Percentiles rank a stretch among this genome's conserved stretches.
phyloP scores from a whole-genome alignment of 2,888 invertebrate species.

The Lepas anatifera region DNA sequence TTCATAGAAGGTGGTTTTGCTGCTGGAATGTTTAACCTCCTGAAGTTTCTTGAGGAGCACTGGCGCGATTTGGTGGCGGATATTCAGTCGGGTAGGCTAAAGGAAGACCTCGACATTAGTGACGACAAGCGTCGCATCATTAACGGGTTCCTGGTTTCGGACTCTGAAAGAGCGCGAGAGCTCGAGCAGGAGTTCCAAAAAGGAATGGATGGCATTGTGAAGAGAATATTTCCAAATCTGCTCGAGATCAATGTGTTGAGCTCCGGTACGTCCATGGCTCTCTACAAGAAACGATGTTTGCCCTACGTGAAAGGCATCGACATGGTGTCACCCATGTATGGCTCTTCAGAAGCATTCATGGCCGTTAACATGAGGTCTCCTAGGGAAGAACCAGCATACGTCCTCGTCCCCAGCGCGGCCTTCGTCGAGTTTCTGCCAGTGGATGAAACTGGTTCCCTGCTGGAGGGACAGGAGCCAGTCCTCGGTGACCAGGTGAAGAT shows the following conservation, averaged over 20 bases:
- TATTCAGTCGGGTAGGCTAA: conserved; percentile 25
- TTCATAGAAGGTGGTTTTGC: conserved; percentile 33
- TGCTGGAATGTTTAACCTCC: conserved; percentile 30
- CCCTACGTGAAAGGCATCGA: too few species aligned
- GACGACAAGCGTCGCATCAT: conserved; percentile 22
- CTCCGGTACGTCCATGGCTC: background rate
- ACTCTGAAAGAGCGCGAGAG: conserved; percentile 29
- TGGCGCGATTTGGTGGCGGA: conserved; percentile 29
- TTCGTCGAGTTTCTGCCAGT: conserved; percentile 33
- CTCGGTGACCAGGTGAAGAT: background rate
- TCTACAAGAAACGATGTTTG: background rate
- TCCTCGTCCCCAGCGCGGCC: conserved; percentile 30
- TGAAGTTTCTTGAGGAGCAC: conserved; percentile 28
- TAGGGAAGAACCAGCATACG: conserved; percentile 26
- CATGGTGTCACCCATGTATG: conserved; percentile 30
- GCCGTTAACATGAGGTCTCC: conserved; percentile 26
- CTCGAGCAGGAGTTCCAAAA: conserved; percentile 27
- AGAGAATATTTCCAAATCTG: too few species aligned
- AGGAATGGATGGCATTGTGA: conserved; percentile 14
- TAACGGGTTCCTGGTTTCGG: conserved; percentile 26
- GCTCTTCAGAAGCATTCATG: conserved; percentile 32
- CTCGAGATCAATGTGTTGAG: background rate
- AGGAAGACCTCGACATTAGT: background rate
- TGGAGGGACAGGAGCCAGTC: background rate
- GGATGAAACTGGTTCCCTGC: conserved; percentile 15